Evolutionary conservation across 2,888 invertebrate genomes (phyloP).

Genomic region (Cynaeus angustus): DNA sequence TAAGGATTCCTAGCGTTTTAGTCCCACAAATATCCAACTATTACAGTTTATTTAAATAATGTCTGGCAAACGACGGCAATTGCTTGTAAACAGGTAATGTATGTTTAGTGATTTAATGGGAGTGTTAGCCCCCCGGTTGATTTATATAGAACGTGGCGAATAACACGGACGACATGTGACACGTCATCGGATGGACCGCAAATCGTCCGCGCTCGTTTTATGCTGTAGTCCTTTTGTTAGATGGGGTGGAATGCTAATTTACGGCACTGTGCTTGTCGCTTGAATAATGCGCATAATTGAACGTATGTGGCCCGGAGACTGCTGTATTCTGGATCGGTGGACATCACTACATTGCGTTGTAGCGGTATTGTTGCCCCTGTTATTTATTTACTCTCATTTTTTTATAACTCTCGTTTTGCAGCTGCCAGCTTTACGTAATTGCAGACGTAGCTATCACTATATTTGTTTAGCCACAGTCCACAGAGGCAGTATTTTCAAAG

Average conservation of each 20-base stretch:
- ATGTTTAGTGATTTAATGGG: constrained; percentile 38
- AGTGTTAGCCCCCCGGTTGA: constrained; percentile 28
- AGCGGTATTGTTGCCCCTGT: constrained; percentile 18
- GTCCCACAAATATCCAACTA: not conserved
- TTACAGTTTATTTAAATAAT: constrained; percentile 29
- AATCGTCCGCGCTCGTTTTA: constrained; percentile 60
- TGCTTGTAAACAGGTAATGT: constrained; percentile 40
- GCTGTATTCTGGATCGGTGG: constrained; percentile 24
- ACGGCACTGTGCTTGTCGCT: constrained; percentile 54
- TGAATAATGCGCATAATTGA: constrained; percentile 53
- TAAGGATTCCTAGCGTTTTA: not conserved
- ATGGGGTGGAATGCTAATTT: constrained; percentile 62
- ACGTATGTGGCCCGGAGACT: constrained; percentile 45
- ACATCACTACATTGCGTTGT: constrained; percentile 8
- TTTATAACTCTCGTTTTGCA: not conserved
- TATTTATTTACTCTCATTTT: not conserved
- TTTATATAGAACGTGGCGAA: constrained; percentile 39
- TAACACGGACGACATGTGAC: constrained; percentile 48
- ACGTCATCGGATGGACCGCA: constrained; percentile 56
- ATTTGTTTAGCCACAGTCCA: no score
- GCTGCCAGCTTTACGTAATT: not conserved
- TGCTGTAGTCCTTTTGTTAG: constrained; percentile 61
- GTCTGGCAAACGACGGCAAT: constrained; percentile 18
- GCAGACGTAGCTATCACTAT: no score
- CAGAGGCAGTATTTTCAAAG: no score